Percentiles rank a stretch among this genome's conserved stretches.
phyloP scores from a whole-genome alignment of 2,888 invertebrate species.

The Tipula helvola region DNA sequence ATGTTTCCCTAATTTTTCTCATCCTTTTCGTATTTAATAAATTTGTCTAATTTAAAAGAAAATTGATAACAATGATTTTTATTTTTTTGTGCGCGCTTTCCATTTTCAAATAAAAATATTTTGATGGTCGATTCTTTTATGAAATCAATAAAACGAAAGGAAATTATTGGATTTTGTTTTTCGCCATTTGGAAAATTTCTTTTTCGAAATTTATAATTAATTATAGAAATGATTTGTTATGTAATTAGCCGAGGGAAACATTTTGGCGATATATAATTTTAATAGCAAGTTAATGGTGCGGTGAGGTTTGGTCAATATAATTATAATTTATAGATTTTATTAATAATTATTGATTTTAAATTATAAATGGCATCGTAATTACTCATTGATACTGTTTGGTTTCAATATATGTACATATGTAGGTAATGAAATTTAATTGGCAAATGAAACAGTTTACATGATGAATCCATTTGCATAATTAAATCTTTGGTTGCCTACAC shows the following conservation, averaged over 20 bases:
- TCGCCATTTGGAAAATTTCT: neutral
- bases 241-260: neutral
- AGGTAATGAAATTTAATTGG: too few species aligned
- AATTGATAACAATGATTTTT: neutral
- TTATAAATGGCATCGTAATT: neutral
- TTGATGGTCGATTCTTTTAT: neutral
- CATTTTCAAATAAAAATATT: neutral
- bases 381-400: too few species aligned
- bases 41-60: slow-evolving; percentile 4
- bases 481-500: too few species aligned
- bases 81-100: neutral
- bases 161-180: neutral
- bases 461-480: too few species aligned
- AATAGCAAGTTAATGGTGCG: neutral
- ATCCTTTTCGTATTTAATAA: neutral
- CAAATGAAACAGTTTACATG: too few species aligned
- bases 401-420: too few species aligned
- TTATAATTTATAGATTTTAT: neutral
- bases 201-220: neutral
- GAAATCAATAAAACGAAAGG: neutral
- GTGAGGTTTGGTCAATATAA: neutral
- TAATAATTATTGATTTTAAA: neutral
- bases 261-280: neutral
- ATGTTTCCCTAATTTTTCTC: neutral
- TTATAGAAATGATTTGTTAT: neutral